phyloP scores from a whole-genome alignment of 30 jellyfish, hydroid and myxozoan species.

The Turritopsis dohrnii region DNA sequence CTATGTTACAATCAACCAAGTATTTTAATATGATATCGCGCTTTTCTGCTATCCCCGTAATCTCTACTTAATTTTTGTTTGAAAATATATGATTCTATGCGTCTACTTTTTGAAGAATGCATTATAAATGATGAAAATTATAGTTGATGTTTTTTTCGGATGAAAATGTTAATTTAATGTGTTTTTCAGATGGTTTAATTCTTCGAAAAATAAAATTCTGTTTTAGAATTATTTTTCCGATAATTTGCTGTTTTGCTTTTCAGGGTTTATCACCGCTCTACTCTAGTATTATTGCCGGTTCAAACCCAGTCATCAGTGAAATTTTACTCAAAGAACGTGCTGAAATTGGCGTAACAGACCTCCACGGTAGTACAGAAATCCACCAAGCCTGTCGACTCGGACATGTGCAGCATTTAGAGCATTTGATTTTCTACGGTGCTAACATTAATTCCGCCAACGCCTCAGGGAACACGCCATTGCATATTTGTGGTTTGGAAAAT shows the following conservation, averaged over 20 bases:
- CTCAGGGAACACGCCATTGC: conserved; percentile 87
- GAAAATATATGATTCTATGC: neutral
- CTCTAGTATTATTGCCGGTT: conserved; percentile 54
- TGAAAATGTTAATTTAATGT: no score
- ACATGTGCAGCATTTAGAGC: conserved; percentile 69
- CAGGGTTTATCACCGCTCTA: conserved; percentile 96
- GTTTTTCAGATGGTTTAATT: neutral
- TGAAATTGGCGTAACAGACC: conserved; percentile 54
- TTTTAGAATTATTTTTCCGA: neutral
- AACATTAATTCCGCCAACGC: conserved; percentile 67
- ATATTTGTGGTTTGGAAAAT: conserved; percentile 72
- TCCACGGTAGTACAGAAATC: conserved; percentile 78
- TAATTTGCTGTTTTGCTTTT: neutral
- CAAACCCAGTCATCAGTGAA: conserved; percentile 69
- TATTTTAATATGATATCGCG: neutral
- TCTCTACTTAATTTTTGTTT: neutral
- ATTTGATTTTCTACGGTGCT: conserved; percentile 81
- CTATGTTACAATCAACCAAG: neutral
- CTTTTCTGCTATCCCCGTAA: neutral
- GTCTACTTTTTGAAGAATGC: neutral
- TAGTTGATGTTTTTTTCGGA: neutral
- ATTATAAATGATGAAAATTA: no score
- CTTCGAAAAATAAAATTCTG: neutral
- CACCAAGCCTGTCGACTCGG: conserved; percentile 93
- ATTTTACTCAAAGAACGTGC: conserved; percentile 64